Conservation (phyloP, 1,140 invertebrate genomes). For the Octopus bimaculoides region DNA sequence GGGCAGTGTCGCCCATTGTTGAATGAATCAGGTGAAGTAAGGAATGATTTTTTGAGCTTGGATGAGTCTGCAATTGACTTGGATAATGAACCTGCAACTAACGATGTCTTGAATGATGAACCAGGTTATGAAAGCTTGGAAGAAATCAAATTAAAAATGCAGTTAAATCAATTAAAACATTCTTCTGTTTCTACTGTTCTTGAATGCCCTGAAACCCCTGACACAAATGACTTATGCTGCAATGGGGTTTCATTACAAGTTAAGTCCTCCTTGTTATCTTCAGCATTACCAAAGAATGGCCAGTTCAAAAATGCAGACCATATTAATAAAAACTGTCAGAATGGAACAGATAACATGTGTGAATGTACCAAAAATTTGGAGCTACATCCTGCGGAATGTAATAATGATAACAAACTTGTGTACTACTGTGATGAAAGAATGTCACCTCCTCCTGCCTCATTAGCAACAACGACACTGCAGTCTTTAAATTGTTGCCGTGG, state of each 20-base stretch:
- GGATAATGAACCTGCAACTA: not conserved
- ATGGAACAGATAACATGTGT: conserved; percentile 1
- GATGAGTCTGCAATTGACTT: conserved; percentile 12
- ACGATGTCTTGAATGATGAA: not conserved
- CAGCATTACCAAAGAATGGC: not conserved
- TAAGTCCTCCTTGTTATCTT: not conserved
- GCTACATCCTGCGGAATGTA: too few species aligned
- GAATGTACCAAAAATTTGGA: not conserved
- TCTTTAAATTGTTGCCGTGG: not conserved
- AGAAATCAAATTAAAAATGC: not conserved
- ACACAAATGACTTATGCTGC: not conserved
- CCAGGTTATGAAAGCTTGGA: conserved; percentile 9
- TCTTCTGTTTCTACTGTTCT: not conserved
- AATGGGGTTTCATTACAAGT: not conserved
- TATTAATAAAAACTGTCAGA: not conserved
- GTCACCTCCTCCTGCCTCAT: not conserved
- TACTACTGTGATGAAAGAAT: too few species aligned
- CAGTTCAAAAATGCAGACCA: not conserved
- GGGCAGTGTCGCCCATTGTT: not conserved
- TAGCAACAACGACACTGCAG: not conserved
- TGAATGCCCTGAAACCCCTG: not conserved
- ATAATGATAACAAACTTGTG: too few species aligned
- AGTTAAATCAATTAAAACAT: not conserved
- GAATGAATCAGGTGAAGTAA: not conserved
- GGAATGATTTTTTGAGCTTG: not conserved